Conservation (phyloP, 2,797 vertebrate species). For the Etheostoma perlongum region DNA sequence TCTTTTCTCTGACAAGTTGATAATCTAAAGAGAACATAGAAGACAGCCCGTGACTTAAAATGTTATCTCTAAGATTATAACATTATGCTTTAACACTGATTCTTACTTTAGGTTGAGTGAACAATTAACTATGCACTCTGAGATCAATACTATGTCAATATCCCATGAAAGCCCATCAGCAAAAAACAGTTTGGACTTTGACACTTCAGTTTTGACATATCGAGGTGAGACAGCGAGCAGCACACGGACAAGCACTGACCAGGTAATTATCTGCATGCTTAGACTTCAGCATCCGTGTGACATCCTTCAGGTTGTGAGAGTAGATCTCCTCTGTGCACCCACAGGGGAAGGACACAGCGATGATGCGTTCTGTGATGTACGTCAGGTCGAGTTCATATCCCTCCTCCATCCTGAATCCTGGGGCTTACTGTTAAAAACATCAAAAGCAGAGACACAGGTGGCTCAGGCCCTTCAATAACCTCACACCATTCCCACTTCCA, state of each 20-base stretch:
- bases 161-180: slow-evolving; percentile 25
- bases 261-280: slow-evolving; percentile 97
- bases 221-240: slow-evolving; percentile 14
- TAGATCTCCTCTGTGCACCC: slow-evolving; percentile 93
- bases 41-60: slow-evolving; percentile 24
- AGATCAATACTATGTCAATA: slow-evolving; percentile 43
- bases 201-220: slow-evolving; percentile 24
- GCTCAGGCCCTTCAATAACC: slow-evolving; percentile 16
- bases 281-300: slow-evolving; percentile 95
- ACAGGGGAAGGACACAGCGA: slow-evolving; percentile 93
- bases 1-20: slow-evolving; percentile 96
- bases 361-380: slow-evolving; percentile 96
- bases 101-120: slow-evolving; percentile 1
- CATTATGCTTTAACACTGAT: background rate
- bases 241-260: slow-evolving; percentile 81
- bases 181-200: slow-evolving; percentile 38
- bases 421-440: slow-evolving; percentile 47
- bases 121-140: slow-evolving; percentile 20
- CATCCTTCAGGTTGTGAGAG: slow-evolving; percentile 91
- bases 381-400: slow-evolving; percentile 95
- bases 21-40: slow-evolving; percentile 84
- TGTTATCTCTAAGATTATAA: background rate
- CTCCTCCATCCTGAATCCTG: slow-evolving; percentile 89
- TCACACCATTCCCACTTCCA: slow-evolving; percentile 28
- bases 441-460: slow-evolving; percentile 14